Evolutionary conservation across 2,888 invertebrate genomes (phyloP), one percentile per base, ranked within the genome.

Genomic region (Ormia ochracea): DNA sequence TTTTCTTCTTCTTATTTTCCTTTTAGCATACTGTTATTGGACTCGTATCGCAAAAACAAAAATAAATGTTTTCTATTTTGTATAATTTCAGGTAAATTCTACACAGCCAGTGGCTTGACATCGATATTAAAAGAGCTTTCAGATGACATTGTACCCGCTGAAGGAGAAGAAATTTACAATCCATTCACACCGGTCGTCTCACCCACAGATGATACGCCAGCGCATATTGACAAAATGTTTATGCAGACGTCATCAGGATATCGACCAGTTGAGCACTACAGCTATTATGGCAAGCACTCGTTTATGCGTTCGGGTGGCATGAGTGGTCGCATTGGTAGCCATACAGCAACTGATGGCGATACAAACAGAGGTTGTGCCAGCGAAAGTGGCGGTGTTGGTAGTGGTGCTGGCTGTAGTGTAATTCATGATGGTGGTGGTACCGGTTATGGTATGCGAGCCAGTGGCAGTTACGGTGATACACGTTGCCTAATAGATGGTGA

Each of bases 161-260:
- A 88, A 75, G 89, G 89, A 69, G 90, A 90, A 82, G 90, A 90
- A 85, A 90, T 90, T 83, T 90, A 90, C 85, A 90, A 90, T 87
- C 90, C 90, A 83, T 90, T 90, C 85, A 90, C 90, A 84, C 90
- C 90, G 78, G 90, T 90, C 81, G 89, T 90, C 82, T 90, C 90
- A 66, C 90, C 90, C 83, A 89, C 90, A 43, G 87, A 89, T 79
- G 89, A 89, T 84, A 87, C 88, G 83, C 87, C 89, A 84, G 85
- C 88, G 81, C 87, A 88, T 83, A 89, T 90, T 82, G 90, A 90
- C 82, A 90, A 90, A 87, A 89, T 90, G 88, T 90, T 90, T 85
- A 86, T 90, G 82, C 90, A 90, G 86, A 90, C 90, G 85, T 89
- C 90, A 84, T 89, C 89, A 68, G 90, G 90, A 81, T 90, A 90